phyloP scores from a whole-genome alignment of 1,140 invertebrate genomes.

The Gonioctena quinquepunctata region DNA sequence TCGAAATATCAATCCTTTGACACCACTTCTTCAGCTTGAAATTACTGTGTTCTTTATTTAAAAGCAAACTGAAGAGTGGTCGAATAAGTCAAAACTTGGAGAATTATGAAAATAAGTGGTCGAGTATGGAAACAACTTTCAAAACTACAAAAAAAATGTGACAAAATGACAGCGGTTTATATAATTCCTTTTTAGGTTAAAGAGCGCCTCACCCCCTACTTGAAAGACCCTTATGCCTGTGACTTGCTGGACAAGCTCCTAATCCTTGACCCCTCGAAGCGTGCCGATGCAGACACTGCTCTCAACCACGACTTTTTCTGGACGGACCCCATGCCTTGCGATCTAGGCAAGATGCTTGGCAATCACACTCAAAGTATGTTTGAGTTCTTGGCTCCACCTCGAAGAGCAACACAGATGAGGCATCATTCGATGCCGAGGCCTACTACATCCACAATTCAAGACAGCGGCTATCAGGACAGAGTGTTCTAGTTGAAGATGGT shows the following conservation, averaged over 20 bases:
- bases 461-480: conserved; percentile 74
- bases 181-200: conserved; percentile 68
- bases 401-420: conserved; percentile 69
- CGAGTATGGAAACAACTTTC: too few relatives aligned
- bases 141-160: too few relatives aligned
- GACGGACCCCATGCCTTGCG: conserved; percentile 93
- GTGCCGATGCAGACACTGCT: conserved; percentile 90
- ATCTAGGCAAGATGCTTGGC: conserved; percentile 89
- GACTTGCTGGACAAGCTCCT: conserved; percentile 93
- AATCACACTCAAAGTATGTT: conserved; percentile 96
- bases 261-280: conserved; percentile 87
- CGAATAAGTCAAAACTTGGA: too few relatives aligned
- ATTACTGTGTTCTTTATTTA: too few relatives aligned
- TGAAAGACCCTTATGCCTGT: conserved; percentile 90
- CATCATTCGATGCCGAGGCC: conserved; percentile 67
- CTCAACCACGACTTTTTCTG: conserved; percentile 98
- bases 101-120: too few relatives aligned
- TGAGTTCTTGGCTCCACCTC: conserved; percentile 87
- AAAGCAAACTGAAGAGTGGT: too few relatives aligned
- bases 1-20: too few relatives aligned
- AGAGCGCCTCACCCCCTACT: conserved; percentile 87
- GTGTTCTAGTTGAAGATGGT: conserved; percentile 64
- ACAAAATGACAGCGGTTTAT: too few relatives aligned
- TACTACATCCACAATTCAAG: conserved; percentile 60
- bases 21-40: too few relatives aligned